phyloP scores from a whole-genome alignment of 2,797 vertebrate species.

The Centroberyx gerrardi region DNA sequence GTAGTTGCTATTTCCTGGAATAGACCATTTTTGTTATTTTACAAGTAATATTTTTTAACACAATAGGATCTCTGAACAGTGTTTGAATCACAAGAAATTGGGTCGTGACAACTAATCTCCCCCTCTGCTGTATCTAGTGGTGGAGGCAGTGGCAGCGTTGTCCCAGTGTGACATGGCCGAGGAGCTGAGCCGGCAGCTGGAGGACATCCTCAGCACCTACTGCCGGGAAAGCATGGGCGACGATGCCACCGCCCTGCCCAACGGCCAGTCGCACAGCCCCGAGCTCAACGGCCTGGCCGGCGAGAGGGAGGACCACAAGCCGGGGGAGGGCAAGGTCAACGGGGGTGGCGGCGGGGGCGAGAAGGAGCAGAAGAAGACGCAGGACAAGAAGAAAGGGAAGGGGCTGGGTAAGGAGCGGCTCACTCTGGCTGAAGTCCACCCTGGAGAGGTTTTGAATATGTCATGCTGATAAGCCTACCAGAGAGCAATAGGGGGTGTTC shows the following conservation, averaged over 20 bases:
- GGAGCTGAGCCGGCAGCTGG: slow-evolving; percentile 94
- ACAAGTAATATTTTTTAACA: too few species aligned
- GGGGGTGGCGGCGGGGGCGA: slow-evolving; percentile 81
- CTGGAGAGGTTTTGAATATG: neutral
- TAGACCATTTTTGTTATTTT: too few species aligned
- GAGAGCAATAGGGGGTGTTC: too few species aligned
- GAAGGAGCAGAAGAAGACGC: slow-evolving; percentile 91
- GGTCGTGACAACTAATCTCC: too few species aligned
- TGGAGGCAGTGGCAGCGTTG: slow-evolving; percentile 47
- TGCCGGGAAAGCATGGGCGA: slow-evolving; percentile 88
- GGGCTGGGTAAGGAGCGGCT: slow-evolving; percentile 88
- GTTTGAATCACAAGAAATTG: too few species aligned
- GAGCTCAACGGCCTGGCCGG: slow-evolving; percentile 88
- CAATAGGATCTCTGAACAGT: too few species aligned
- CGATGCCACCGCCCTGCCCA: slow-evolving; percentile 82
- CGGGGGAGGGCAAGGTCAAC: slow-evolving; percentile 82
- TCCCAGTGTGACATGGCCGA: slow-evolving; percentile 90
- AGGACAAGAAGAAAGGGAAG: slow-evolving; percentile 97
- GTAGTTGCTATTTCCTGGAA: too few species aligned
- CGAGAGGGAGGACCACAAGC: slow-evolving; percentile 86
- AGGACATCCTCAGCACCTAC: slow-evolving; percentile 97
- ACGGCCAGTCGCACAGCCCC: slow-evolving; percentile 84
- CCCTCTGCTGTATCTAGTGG: slow-evolving; percentile 44
- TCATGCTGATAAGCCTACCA: too few species aligned
- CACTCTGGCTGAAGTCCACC: neutral